phyloP scores from a whole-genome alignment of 2,113 vertebrate genomes.

The Engystomops pustulosus region DNA sequence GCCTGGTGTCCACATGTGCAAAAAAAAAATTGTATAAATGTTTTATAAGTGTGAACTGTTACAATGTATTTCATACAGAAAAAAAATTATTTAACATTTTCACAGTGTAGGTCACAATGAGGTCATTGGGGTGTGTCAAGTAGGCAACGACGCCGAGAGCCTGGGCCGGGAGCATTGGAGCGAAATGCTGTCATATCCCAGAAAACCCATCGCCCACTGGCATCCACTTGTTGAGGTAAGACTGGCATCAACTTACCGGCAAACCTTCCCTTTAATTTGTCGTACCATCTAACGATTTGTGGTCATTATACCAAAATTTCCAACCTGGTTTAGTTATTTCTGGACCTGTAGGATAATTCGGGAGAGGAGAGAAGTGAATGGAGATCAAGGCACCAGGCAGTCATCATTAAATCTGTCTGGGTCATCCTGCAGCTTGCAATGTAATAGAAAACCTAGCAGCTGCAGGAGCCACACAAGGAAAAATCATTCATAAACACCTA shows the following conservation, averaged over 20 bases:
- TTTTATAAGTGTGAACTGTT: conserved; percentile 23
- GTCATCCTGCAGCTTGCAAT: too few relatives aligned
- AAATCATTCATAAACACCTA: too few relatives aligned
- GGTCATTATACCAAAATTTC: too few relatives aligned
- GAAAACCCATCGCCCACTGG: conserved; percentile 98
- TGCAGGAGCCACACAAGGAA: too few relatives aligned
- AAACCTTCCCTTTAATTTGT: background rate
- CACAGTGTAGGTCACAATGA: conserved; percentile 99
- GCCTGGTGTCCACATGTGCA: background rate
- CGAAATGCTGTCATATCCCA: conserved; percentile 95
- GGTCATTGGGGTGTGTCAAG: conserved; percentile 96
- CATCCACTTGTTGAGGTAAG: conserved; percentile 95
- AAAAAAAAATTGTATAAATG: background rate
- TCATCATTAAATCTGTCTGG: too few relatives aligned
- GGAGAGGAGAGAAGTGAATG: too few relatives aligned
- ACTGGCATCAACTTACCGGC: background rate
- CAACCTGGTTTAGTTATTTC: too few relatives aligned
- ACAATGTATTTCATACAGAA: conserved; percentile 74
- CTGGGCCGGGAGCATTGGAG: conserved; percentile 97
- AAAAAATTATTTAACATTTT: conserved; percentile 79
- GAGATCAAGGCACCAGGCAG: too few relatives aligned
- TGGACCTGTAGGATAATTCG: too few relatives aligned
- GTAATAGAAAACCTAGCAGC: too few relatives aligned
- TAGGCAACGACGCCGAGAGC: conserved; percentile 91
- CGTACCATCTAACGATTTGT: too few relatives aligned